phyloP scores from a whole-genome alignment of 2,113 vertebrate genomes.

The Sinocyclocheilus grahami region DNA sequence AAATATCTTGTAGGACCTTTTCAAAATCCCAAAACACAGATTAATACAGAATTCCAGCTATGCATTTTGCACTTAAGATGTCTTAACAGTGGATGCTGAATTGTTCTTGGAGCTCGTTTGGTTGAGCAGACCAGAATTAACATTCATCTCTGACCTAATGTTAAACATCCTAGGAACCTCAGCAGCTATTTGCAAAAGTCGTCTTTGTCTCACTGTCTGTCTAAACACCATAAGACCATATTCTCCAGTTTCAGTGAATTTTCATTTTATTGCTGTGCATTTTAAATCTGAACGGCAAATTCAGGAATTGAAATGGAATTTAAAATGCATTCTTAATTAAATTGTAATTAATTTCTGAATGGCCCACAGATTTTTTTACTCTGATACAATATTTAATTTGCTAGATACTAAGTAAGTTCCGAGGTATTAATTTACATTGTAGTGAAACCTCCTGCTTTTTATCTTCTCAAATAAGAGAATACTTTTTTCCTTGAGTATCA shows the following conservation, averaged over 20 bases:
- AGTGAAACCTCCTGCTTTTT: neutral
- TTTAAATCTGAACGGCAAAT: neutral
- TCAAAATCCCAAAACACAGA: neutral
- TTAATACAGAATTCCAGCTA: neutral
- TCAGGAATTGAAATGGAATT: neutral
- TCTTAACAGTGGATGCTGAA: slow-evolving; percentile 56
- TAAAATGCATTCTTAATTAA: too few species aligned
- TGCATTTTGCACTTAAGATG: slow-evolving; percentile 19
- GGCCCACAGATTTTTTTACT: too few species aligned
- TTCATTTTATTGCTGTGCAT: neutral
- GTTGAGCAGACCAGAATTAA: slow-evolving; percentile 79
- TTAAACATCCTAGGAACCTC: slow-evolving; percentile 78
- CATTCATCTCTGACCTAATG: slow-evolving; percentile 87
- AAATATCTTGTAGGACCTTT: neutral
- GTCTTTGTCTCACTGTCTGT: too few species aligned
- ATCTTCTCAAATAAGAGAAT: too few species aligned
- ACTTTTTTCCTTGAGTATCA: neutral
- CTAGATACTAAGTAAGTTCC: too few species aligned
- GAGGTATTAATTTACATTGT: neutral
- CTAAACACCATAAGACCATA: too few species aligned
- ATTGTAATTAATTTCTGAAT: too few species aligned
- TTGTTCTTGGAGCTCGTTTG: slow-evolving; percentile 73
- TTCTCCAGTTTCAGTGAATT: too few species aligned
- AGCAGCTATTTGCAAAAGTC: slow-evolving; percentile 74
- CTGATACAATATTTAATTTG: too few species aligned